A percentile compares a stretch with the other conserved stretches of the same genome.
Conservation (phyloP, 2,113 vertebrate species). For the Pholis gunnellus region DNA sequence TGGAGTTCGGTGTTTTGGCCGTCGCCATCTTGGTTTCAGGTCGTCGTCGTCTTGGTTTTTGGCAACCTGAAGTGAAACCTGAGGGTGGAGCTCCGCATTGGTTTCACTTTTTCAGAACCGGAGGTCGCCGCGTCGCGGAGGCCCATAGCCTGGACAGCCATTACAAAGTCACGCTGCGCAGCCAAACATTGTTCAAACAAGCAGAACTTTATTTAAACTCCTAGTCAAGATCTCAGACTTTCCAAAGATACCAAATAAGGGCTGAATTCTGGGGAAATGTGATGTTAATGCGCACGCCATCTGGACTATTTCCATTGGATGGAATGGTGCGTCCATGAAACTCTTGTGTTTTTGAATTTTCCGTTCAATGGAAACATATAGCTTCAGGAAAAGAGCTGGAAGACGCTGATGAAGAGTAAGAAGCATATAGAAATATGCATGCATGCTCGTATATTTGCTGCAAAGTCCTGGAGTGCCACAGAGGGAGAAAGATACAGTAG, state of each 20-base stretch:
- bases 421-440: not conserved
- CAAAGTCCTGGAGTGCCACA: conserved; percentile 50
- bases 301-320: not conserved
- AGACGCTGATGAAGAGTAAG: not conserved
- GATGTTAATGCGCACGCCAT: not conserved
- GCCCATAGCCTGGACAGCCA: not conserved
- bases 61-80: not conserved
- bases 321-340: not conserved
- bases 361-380: not conserved
- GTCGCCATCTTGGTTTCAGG: not conserved
- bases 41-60: not conserved
- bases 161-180: not conserved
- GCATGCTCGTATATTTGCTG: not conserved
- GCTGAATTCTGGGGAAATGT: not conserved
- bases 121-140: not conserved
- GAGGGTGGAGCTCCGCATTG: not conserved
- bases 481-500: not conserved
- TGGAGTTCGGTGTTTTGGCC: not conserved
- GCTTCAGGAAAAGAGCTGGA: not conserved
- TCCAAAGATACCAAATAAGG: not conserved
- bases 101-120: not conserved
- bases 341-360: not conserved
- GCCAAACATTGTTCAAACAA: not conserved
- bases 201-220: not conserved
- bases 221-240: not conserved